Evolutionary conservation across 2,888 invertebrate genomes (phyloP), one percentile per base, ranked within the genome.

Genomic region (Clunio marinus): DNA sequence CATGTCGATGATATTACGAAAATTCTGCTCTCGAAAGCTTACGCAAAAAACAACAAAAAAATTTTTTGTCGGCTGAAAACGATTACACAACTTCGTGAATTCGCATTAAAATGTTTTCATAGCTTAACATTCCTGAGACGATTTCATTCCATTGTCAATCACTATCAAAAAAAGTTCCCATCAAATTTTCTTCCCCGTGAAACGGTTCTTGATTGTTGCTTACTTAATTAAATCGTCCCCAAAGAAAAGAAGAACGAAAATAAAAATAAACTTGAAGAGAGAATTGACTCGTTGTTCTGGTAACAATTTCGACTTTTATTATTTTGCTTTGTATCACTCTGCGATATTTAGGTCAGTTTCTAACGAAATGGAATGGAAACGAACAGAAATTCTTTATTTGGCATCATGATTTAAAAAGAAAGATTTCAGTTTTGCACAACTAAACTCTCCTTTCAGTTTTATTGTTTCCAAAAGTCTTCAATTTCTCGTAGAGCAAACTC

Each of bases 291-390:
- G 62, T 62, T 24, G 62, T 62, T 35, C 62, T 62, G 37, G 25
- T 41, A 62, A 62, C 62, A 20, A 37, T 13, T 60, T 32, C 22
- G 8, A 13, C 7, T 37, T 20, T 37, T 13, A 32, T 59, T 5
- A 27, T 46, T 7, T 15, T 46, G 13, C 27, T 60, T 60, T 15
- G 60, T 60, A 60, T 60, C 60, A 37, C 28, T 15, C 25, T 35
- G 60, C 60, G 60, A 60, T 62, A 62, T 62, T 62, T 62, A 62
- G 62, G 62, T 62, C 62, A 37, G 32, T 59, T 62, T 41, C 8
- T 13, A 41, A 10, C 41, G 10, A n/a, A 41, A 41, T n/a, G 41
- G 41, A 41, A 15, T 10, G 10, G n/a, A 41, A 41, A 32, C 8
- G 41, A n/a, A n/a, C n/a, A n/a, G n/a, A n/a, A n/a, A 41, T 41